These are phyloP conservation scores for Corythornis cristatus DNA, from an alignment of 2,113 vertebrate species.

Conservation along the genomic window DNA sequence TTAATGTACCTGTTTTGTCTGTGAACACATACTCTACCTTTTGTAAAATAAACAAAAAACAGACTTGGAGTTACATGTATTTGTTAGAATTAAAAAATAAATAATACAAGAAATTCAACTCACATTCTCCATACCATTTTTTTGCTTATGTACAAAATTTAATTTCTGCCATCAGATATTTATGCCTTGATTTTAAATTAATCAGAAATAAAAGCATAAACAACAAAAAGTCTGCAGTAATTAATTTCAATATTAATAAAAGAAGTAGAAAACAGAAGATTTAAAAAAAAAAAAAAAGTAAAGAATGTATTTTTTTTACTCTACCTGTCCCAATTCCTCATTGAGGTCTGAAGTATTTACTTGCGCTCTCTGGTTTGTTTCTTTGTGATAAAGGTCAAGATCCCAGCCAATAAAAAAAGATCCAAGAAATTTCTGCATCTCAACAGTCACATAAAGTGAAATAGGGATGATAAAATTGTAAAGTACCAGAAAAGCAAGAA, in stretches of 20 bases:
- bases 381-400: conserved; percentile 96
- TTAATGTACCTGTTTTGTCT: conserved; percentile 96
- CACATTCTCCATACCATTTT: background rate
- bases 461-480: conserved; percentile 99
- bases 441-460: conserved; percentile 97
- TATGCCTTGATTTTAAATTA: background rate
- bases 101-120: background rate
- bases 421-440: conserved; percentile 99
- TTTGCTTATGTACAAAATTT: background rate
- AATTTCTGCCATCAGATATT: background rate
- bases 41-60: background rate
- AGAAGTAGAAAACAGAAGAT: background rate
- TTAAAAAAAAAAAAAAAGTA: background rate
- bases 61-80: background rate
- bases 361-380: conserved; percentile 94
- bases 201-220: background rate
- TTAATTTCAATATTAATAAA: background rate
- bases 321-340: conserved; percentile 96
- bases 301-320: background rate
- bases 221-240: background rate
- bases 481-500: conserved; percentile 96
- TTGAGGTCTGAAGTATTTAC: conserved; percentile 99
- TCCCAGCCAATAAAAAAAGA: conserved; percentile 99
- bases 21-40: conserved; percentile 98
- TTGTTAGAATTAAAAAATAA: background rate